A percentile compares a stretch with the other conserved stretches of the same genome.
phyloP scores from a whole-genome alignment of 2,888 invertebrate genomes.

The Hesperia comma region DNA sequence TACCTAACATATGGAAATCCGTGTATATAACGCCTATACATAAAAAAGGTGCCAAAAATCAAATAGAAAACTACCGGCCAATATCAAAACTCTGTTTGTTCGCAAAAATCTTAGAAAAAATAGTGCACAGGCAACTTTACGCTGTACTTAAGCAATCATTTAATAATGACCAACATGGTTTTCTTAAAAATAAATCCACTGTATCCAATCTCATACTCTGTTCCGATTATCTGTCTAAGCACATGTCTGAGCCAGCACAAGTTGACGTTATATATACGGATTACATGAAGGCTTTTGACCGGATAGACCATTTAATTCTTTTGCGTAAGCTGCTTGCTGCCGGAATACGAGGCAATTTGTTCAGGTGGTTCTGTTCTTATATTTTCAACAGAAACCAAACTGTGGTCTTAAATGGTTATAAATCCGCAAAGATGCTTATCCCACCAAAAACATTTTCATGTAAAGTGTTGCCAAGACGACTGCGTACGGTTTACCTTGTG shows the following conservation, averaged over 20 bases:
- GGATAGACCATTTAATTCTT: conserved; percentile 40
- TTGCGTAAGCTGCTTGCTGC: conserved; percentile 27
- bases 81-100: conserved; percentile 32
- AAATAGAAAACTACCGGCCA: conserved; percentile 37
- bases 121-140: conserved; percentile 12
- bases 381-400: conserved; percentile 4
- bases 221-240: conserved; percentile 3
- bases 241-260: conserved; percentile 30
- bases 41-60: conserved; percentile 38
- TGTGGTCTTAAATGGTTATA: neutral
- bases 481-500: too few relatives aligned
- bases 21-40: conserved; percentile 40
- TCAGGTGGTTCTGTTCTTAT: conserved; percentile 34
- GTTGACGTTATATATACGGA: conserved; percentile 39
- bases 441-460: too few relatives aligned
- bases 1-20: conserved; percentile 39
- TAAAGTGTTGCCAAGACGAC: too few relatives aligned
- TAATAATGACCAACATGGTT: conserved; percentile 37
- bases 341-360: conserved; percentile 36
- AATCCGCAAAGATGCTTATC: neutral
- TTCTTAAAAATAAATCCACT: conserved; percentile 32
- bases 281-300: conserved; percentile 42
- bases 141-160: conserved; percentile 3
- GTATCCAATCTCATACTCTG: conserved; percentile 27
- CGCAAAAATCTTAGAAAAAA: conserved; percentile 34